These are phyloP conservation scores for Schizopygopsis pylzovi DNA, from an alignment of 2,797 vertebrate genomes.

Conservation along the genomic window DNA sequence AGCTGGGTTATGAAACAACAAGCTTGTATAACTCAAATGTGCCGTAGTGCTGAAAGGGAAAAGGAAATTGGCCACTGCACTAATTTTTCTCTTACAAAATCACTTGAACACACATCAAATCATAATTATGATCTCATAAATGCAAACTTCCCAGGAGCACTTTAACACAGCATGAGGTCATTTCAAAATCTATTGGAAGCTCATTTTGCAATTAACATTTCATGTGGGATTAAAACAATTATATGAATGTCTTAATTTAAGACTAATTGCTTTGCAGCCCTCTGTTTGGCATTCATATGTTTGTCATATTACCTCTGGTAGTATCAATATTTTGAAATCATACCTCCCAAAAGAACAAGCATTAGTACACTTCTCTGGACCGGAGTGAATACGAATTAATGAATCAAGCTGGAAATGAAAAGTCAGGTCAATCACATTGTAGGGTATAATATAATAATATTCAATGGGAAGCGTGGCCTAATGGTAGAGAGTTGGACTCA, in stretches of 20 bases:
- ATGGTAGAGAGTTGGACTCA: no score
- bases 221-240: neutral
- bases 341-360: neutral
- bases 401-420: neutral
- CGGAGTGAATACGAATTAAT: neutral
- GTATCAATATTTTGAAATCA: neutral
- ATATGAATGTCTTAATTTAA: neutral
- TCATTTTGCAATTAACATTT: constrained; percentile 3
- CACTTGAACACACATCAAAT: neutral
- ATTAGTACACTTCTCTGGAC: neutral
- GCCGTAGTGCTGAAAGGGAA: neutral
- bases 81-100: neutral
- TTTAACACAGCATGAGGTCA: neutral
- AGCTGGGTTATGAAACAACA: neutral
- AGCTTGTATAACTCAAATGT: neutral
- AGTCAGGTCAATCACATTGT: neutral
- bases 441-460: neutral
- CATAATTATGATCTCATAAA: neutral
- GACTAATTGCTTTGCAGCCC: neutral
- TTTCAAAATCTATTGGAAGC: constrained; percentile 15
- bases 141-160: neutral
- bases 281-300: neutral
- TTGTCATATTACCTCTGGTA: neutral
- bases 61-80: neutral
- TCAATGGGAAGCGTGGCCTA: no score